A percentile compares a stretch with the other conserved stretches of the same genome.
These are phyloP conservation scores for Pseudochirops cupreus DNA, from an alignment of 2,797 vertebrate species.

Conservation along the genomic window DNA sequence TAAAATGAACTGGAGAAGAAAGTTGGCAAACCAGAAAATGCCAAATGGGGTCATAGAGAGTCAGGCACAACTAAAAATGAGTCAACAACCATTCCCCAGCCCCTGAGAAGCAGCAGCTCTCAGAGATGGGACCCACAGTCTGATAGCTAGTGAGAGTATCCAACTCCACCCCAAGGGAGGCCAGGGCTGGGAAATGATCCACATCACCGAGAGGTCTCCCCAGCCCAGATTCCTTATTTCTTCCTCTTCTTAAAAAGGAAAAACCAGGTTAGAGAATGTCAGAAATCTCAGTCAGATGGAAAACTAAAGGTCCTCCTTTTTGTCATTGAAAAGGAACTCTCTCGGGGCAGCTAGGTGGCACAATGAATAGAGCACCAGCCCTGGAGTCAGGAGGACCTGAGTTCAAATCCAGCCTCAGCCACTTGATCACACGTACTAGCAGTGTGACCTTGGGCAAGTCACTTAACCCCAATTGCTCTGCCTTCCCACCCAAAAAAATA, in stretches of 20 bases:
- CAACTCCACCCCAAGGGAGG: accelerated
- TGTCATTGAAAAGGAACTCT: not conserved
- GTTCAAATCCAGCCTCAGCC: too few relatives aligned
- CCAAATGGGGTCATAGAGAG: not conserved
- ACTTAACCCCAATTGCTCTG: too few relatives aligned
- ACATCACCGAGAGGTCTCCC: not conserved
- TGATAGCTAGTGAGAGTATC: not conserved
- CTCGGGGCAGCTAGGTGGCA: too few relatives aligned
- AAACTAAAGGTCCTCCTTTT: not conserved
- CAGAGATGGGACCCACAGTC: not conserved
- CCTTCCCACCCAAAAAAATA: too few relatives aligned
- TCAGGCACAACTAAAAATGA: not conserved
- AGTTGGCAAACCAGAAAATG: not conserved
- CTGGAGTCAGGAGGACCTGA: too few relatives aligned
- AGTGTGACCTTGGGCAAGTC: too few relatives aligned
- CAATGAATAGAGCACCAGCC: too few relatives aligned
- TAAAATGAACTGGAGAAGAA: not conserved
- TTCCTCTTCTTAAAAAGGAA: not conserved
- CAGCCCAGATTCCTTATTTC: not conserved
- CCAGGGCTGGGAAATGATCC: not conserved
- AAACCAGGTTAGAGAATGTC: not conserved
- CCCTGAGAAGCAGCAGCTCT: not conserved
- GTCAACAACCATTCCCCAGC: not conserved
- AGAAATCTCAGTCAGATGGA: not conserved
- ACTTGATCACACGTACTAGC: too few relatives aligned